Base-by-base conservation (phyloP, 1,140 invertebrate genomes). In the Pantala flavescens region DNA sequence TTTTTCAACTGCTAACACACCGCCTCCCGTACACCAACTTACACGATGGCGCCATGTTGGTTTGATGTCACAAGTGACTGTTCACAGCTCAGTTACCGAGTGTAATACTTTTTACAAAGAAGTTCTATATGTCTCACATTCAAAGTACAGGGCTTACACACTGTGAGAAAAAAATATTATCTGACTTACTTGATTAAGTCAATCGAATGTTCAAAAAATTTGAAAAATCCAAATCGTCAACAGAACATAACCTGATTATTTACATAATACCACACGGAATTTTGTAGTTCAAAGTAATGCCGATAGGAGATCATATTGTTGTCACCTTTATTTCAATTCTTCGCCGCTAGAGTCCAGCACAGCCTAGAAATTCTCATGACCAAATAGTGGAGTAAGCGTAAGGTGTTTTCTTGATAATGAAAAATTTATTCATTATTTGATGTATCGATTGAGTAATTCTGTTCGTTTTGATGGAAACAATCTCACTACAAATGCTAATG, bases 31-130 rank as follows among this genome's bases (percentile, higher is more conserved):
- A 21, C 49, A 63, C 49, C 49, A 63, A 63, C 49, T 63, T 12
- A 63, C 49, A 63, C 49, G 49, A 63, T 63, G 12, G 49, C 49
- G 49, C 49, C 49, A 63, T 63, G 49, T 63, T 63, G 49, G 49
- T 63, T 63, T 63, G 49, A 63, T 63, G 49, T 63, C 49, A 63
- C 49, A 63, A 63, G 49, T 63, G 49, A 63, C 49, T 63, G 28
- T 36, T 63, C 49, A 63, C 49, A 63, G 49, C 49, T 63, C 49
- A 63, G 49, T 21, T 19, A 21, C 14, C 14, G 49, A 63, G n/a
- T 19, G 5, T 63, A 63, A 19, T 63, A 12, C 49, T 63, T 63
- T 19, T 19, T 19, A 63, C 5, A 63, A 19, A 63, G 16, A 63
- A 14, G 49, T 7, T 21, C 49, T 63, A 63, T 63, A 63, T 63